phyloP scores from a whole-genome alignment of 92 coral and sea anemone species.

The Palythoa heliodiscus region DNA sequence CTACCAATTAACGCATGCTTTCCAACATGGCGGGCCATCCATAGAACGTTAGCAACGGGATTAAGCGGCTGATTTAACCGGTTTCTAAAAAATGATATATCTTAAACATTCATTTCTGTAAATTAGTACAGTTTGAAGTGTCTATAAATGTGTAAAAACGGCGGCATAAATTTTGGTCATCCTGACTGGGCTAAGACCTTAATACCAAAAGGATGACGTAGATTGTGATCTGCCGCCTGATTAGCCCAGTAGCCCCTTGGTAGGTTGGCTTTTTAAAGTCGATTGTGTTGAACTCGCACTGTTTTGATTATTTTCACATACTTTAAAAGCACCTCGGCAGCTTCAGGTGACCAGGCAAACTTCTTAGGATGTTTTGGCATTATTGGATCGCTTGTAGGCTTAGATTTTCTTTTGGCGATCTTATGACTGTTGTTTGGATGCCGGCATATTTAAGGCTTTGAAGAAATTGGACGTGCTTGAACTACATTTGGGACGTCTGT shows the following conservation, averaged over 20 bases:
- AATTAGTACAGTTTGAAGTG: background rate
- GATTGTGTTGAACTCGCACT: background rate
- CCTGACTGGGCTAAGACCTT: conserved; percentile 15
- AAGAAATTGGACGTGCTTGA: no score
- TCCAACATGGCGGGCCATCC: conserved; percentile 3
- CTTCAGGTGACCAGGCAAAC: conserved; percentile 30
- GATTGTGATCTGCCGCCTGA: no score
- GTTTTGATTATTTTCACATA: conserved; percentile 15
- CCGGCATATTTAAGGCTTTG: no score
- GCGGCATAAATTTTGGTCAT: conserved; percentile 2
- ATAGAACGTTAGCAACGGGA: background rate
- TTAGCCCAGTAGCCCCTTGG: no score
- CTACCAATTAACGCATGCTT: background rate
- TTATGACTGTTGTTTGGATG: background rate
- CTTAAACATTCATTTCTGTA: background rate
- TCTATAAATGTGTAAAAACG: background rate
- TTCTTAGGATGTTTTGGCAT: conserved; percentile 23
- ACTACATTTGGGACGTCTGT: no score
- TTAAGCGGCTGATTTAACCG: background rate
- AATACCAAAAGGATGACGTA: no score
- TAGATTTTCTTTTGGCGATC: conserved; percentile 10
- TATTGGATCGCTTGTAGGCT: conserved; percentile 5
- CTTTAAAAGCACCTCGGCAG: conserved; percentile 21
- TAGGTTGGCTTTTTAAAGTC: conserved; percentile 31
- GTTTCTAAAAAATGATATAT: background rate